phyloP scores from a whole-genome alignment of 2,888 invertebrate species.

The Temnothorax rugatulus region DNA sequence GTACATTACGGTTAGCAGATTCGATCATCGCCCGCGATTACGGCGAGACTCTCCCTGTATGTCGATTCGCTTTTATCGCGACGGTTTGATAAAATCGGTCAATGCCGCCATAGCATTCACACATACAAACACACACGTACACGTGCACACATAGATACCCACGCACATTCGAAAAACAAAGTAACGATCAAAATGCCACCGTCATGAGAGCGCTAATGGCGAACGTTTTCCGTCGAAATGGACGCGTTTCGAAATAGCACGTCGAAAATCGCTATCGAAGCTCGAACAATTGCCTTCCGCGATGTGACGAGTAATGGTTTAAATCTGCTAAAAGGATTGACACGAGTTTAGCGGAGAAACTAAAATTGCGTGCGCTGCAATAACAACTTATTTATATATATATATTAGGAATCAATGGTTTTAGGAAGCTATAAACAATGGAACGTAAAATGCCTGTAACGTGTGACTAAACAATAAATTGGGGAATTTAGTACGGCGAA shows the following conservation, averaged over 20 bases:
- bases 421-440: background rate
- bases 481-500: background rate
- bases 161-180: constrained; percentile 46
- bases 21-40: constrained; percentile 49
- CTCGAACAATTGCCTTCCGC: constrained; percentile 28
- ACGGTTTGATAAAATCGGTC: constrained; percentile 42
- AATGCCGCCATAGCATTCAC: background rate
- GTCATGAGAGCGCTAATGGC: constrained; percentile 47
- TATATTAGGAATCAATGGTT: background rate
- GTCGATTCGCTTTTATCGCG: constrained; percentile 43
- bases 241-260: constrained; percentile 52
- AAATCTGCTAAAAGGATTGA: constrained; percentile 25
- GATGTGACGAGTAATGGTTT: constrained; percentile 39
- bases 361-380: constrained; percentile 2
- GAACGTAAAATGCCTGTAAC: background rate
- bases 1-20: constrained; percentile 42
- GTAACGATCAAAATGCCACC: constrained; percentile 49
- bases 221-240: constrained; percentile 42
- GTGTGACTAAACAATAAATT: background rate
- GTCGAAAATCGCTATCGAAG: constrained; percentile 46
- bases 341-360: constrained; percentile 21
- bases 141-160: background rate
- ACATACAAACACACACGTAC: background rate
- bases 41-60: constrained; percentile 26
- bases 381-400: constrained; percentile 15